Evolutionary conservation across 1,140 invertebrate species (phyloP).

Genomic region (Antheraea mylitta): DNA sequence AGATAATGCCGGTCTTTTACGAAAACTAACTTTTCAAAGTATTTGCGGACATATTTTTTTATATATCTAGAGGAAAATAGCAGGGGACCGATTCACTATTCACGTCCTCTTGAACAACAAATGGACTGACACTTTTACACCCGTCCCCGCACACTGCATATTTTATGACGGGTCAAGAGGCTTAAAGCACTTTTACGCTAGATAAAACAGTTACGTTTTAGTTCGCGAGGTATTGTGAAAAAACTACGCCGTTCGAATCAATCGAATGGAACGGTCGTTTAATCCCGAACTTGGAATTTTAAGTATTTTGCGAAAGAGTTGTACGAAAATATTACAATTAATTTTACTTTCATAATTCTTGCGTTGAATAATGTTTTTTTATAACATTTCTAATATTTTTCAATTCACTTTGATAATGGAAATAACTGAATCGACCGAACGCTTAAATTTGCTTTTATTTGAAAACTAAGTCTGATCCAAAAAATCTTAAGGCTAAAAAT

Average conservation of each 20-base stretch:
- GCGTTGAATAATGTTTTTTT: too few species aligned
- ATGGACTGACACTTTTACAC: conserved; percentile 24
- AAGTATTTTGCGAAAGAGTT: conserved; percentile 10
- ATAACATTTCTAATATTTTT: too few species aligned
- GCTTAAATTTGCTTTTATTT: too few species aligned
- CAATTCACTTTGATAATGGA: too few species aligned
- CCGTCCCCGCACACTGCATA: conserved; percentile 18
- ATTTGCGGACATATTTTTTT: too few species aligned
- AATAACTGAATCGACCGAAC: too few species aligned
- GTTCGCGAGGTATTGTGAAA: conserved; percentile 2
- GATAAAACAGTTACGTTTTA: conserved; percentile 25
- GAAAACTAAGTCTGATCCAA: too few species aligned
- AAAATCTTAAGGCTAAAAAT: too few species aligned
- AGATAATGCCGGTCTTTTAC: too few species aligned
- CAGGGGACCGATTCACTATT: background rate
- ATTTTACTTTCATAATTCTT: background rate
- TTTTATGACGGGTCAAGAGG: conserved; percentile 27
- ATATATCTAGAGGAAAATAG: background rate
- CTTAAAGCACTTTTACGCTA: conserved; percentile 28
- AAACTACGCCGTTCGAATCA: conserved; percentile 16
- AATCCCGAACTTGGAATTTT: background rate
- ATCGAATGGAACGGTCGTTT: conserved; percentile 18
- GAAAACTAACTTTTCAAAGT: too few species aligned
- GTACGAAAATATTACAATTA: background rate
- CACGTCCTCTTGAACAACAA: conserved; percentile 17